Conservation (phyloP, 2,888 invertebrate species). For the Taenaris catops region DNA sequence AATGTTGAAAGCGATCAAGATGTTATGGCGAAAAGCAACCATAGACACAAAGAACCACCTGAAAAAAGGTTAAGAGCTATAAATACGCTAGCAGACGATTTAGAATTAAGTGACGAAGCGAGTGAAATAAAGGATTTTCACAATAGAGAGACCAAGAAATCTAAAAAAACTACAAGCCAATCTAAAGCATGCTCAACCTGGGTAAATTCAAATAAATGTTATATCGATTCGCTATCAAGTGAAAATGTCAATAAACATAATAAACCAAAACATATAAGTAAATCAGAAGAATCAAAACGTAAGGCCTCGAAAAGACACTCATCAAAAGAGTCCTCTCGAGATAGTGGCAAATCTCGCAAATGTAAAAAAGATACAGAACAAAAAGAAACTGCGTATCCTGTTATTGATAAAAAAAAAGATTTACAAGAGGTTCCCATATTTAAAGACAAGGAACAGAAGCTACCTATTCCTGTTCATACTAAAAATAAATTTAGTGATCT, state of each 20-base stretch:
- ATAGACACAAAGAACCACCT: background rate
- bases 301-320: background rate
- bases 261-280: constrained; percentile 11
- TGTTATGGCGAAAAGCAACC: background rate
- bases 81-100: constrained; percentile 52
- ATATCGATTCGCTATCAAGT: background rate
- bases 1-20: background rate
- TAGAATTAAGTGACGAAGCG: constrained; percentile 62
- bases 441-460: constrained; percentile 21
- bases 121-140: constrained; percentile 37
- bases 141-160: too few species aligned
- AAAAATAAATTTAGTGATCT: constrained; percentile 50
- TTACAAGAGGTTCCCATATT: constrained; percentile 17
- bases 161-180: constrained; percentile 10
- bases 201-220: constrained; percentile 4
- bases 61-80: constrained; percentile 5
- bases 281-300: background rate
- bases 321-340: constrained; percentile 12
- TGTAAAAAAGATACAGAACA: constrained; percentile 33
- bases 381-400: constrained; percentile 21
- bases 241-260: background rate
- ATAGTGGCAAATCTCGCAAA: constrained; percentile 32
- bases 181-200: background rate
- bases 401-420: constrained; percentile 25
- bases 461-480: constrained; percentile 16